phyloP scores from a whole-genome alignment of 2,797 vertebrate species.

The Alcedo atthis region DNA sequence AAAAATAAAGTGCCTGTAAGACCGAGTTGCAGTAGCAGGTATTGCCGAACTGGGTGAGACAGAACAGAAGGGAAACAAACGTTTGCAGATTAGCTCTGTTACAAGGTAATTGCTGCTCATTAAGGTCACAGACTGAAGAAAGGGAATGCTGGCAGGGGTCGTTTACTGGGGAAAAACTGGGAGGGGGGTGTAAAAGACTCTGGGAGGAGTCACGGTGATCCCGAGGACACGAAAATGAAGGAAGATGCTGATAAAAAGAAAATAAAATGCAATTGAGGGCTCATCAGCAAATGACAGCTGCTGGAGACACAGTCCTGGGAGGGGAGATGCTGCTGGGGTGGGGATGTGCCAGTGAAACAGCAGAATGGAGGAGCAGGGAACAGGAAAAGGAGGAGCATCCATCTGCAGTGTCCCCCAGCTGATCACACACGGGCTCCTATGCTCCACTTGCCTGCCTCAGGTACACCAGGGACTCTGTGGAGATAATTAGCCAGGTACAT shows the following conservation, averaged over 20 bases:
- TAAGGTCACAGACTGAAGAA: not conserved
- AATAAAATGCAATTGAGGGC: not conserved
- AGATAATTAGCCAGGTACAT: not conserved
- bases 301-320: not conserved
- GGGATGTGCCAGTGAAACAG: too few relatives aligned
- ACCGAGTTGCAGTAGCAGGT: constrained; percentile 97
- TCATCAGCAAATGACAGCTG: not conserved
- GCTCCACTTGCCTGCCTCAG: not conserved
- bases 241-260: not conserved
- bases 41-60: constrained; percentile 87
- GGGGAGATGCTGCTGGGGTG: not conserved
- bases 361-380: not conserved
- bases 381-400: not conserved
- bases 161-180: not conserved
- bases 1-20: constrained; percentile 93
- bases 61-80: constrained; percentile 15
- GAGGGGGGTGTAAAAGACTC: not conserved
- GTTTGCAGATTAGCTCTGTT: not conserved
- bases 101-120: not conserved
- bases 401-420: not conserved
- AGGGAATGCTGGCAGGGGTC: not conserved
- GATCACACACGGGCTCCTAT: fast-evolving
- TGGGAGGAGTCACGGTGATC: not conserved
- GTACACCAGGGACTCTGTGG: not conserved
- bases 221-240: not conserved